Percentiles rank a stretch among this genome's conserved stretches.
These are phyloP conservation scores for Napeogenes sylphis DNA, from an alignment of 2,888 invertebrate species.

Conservation along the genomic window DNA sequence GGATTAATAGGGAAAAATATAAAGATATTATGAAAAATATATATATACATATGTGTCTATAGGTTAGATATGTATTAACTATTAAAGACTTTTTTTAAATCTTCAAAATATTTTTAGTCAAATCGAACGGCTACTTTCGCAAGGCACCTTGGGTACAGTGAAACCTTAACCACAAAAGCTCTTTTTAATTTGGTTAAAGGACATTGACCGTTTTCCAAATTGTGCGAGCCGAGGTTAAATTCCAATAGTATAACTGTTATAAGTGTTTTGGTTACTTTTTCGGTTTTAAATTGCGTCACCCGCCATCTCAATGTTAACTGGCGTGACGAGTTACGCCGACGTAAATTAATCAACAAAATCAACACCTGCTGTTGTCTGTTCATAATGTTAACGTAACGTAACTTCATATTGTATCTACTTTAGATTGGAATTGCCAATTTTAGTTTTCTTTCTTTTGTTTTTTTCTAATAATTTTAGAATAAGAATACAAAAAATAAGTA, in stretches of 20 bases:
- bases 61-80: too few relatives aligned
- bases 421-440: background rate
- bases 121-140: background rate
- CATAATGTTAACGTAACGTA: background rate
- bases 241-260: conserved; percentile 25
- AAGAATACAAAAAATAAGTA: too few relatives aligned
- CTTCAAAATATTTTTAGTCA: background rate
- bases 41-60: too few relatives aligned
- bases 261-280: conserved; percentile 22
- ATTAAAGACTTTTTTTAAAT: too few relatives aligned
- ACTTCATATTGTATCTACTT: background rate
- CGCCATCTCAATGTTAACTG: conserved; percentile 19
- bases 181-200: conserved; percentile 21
- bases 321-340: conserved; percentile 24
- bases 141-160: background rate
- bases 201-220: conserved; percentile 30
- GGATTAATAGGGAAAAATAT: background rate
- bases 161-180: conserved; percentile 9
- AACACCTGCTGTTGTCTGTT: conserved; percentile 3
- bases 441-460: too few relatives aligned
- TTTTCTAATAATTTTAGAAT: too few relatives aligned
- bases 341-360: background rate
- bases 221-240: conserved; percentile 27
- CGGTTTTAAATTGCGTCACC: conserved; percentile 24
- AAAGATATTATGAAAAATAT: background rate